Evolutionary conservation across 2,797 vertebrate species (phyloP), one percentile per base, ranked within the genome.

Genomic region (Chaenodraco wilsoni): DNA sequence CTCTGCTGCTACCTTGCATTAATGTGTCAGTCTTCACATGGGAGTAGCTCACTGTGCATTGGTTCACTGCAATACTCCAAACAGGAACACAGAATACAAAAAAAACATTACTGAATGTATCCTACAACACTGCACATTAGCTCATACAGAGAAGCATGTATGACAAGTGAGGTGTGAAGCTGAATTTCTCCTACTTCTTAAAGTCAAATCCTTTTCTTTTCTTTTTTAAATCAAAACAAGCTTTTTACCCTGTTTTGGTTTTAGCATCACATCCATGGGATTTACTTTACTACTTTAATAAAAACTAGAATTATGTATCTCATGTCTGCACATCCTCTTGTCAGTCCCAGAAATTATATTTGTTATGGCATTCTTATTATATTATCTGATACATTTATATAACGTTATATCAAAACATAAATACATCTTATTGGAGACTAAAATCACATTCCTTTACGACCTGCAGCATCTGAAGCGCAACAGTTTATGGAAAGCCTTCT

Each of bases 401-500:
- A 50, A 21, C 16, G 31, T 16, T 14, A 64, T 64, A 56, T 60
- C 41, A 11, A 68, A 50, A 69, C 60, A 65, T 10, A 64, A 76
- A 78, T 23, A 45, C 1, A 76, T 71, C 48, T 69, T 37, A 58
- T 14, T 41, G 46, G 50, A 45, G 13, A 52, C 16, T 37, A 46
- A 10, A n/a, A 23, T 31, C 16, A 51, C 27, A 52, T 23, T 63
- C 14, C 51, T 57, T 92, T 82, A 93, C 13, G 74, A 63, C 52
- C 86, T 83, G 85, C 91, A 94, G 90, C 96, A 97, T 87, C 93
- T 95, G 89, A 97, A 96, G 88, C 95, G 96, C 80, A 97, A 91
- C 61, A 99, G 95, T 95, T 98, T 99, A 76, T 99, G 97, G 87
- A 99, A 99, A 27, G 98, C 98, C 83, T 97, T 97, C 87, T 99